Evolutionary conservation across 2,888 invertebrate species (phyloP).

Genomic region (Pegoplata infirma): DNA sequence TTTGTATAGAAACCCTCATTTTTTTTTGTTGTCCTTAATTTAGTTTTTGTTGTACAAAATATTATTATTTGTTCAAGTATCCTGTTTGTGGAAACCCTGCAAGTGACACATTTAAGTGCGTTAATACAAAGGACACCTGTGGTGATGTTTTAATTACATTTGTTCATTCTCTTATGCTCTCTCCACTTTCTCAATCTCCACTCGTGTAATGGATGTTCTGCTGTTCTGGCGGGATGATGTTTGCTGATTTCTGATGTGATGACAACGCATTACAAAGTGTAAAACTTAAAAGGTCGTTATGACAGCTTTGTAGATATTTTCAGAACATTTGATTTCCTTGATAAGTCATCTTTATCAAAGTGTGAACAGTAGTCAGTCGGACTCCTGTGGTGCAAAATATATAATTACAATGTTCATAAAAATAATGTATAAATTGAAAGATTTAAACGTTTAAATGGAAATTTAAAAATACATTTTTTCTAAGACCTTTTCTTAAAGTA

Average conservation of each 20-base stretch:
- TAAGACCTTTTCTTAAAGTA: too few relatives aligned
- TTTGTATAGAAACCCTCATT: conserved; percentile 48
- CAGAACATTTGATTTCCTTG: conserved; percentile 52
- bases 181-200: not conserved
- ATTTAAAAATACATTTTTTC: too few relatives aligned
- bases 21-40: conserved; percentile 25
- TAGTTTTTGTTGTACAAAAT: conserved; percentile 27
- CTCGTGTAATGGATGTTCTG: conserved; percentile 28
- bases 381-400: conserved; percentile 58
- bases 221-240: conserved; percentile 3
- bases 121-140: conserved; percentile 75
- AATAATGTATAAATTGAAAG: not conserved
- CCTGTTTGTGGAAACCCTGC: conserved; percentile 73
- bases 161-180: conserved; percentile 48
- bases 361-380: conserved; percentile 56
- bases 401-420: conserved; percentile 47
- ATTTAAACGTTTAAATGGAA: too few relatives aligned
- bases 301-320: conserved; percentile 60
- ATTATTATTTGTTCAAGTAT: conserved; percentile 41
- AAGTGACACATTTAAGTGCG: conserved; percentile 72
- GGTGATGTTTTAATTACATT: conserved; percentile 75
- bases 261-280: conserved; percentile 25
- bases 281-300: conserved; percentile 62
- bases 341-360: conserved; percentile 55
- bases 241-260: conserved; percentile 40